Percentiles rank a stretch among this genome's conserved stretches.
phyloP scores from a whole-genome alignment of 2,797 vertebrate genomes.

The Sebastes umbrosus region DNA sequence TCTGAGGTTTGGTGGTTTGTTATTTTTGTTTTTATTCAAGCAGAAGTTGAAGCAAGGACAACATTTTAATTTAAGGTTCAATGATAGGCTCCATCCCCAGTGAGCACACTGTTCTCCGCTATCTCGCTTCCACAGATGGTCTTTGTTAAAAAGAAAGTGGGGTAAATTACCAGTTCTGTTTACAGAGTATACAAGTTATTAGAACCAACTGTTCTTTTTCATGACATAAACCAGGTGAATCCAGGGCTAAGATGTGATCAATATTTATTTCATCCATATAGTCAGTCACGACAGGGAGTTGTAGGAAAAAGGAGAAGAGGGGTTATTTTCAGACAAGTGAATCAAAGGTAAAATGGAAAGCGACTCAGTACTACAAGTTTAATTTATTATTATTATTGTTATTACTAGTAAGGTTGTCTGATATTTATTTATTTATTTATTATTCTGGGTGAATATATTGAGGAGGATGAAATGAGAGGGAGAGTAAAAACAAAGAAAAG shows the following conservation, averaged over 20 bases:
- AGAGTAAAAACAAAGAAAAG: constrained; percentile 13
- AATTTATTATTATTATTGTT: too few relatives aligned
- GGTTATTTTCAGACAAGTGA: not conserved
- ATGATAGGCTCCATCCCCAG: not conserved
- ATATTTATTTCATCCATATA: not conserved
- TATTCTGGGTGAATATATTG: not conserved
- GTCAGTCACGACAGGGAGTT: not conserved
- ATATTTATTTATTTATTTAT: not conserved
- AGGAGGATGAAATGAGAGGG: not conserved
- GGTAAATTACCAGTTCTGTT: constrained; percentile 3
- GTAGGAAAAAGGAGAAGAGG: not conserved
- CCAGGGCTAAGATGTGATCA: not conserved
- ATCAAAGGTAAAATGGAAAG: not conserved
- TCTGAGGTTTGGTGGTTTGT: not conserved
- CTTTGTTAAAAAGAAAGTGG: constrained; percentile 24
- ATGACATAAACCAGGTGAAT: not conserved
- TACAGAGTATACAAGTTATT: constrained; percentile 2
- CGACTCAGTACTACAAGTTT: too few relatives aligned
- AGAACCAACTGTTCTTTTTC: constrained; percentile 8
- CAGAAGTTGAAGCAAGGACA: constrained; percentile 1
- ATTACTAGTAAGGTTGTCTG: not conserved
- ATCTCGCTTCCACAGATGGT: constrained; percentile 37
- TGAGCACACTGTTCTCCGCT: not conserved
- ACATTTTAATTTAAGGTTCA: constrained; percentile 11
- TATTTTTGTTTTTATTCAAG: not conserved